Base-by-base conservation (phyloP, 2,113 vertebrate species). In the Ascaphus truei region DNA sequence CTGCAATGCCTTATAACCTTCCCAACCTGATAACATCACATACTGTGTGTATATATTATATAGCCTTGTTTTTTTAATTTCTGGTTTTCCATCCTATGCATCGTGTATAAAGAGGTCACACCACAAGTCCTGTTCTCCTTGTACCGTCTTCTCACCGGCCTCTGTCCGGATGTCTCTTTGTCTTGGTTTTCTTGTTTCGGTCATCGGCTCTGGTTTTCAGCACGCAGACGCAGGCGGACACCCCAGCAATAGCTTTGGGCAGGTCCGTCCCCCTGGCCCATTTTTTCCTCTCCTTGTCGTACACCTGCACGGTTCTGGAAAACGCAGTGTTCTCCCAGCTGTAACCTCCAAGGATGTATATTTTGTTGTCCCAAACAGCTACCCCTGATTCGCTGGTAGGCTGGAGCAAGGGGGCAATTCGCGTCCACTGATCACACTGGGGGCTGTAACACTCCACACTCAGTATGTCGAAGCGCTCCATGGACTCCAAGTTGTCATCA, bases 281-380 rank as follows among this genome's bases (percentile, higher is more conserved):
- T 5, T 84, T 87, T 20, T 88, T 85, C 11, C 85, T 87, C 41
- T 92, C 89, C 0, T 79, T 90, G 73, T 93, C 85, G 0, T 91
- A 98, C 1, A 99, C 88, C 85, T 99, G 96, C 1, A 94, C 93
- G 0, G 86, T 83, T 76, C 89, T 91, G 66, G 94, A 96, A 83
- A 98, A 98, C 27, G 87, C 85, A 0, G 92, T 96, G 71, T 75
- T 88, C 84, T 98, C 94, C 95, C 96, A 99, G 87, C 94, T 97
- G 85, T 98, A 99, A 13, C 96, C 96, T 0, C 96, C 96, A 0
- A 99, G 88, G 72, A 99, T 93, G 5, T 96, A 98, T 72, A 99
- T 93, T 77, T 82, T 88, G 18, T 89, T 91, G 1, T 85, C 82
- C 90, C 92, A 92, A 13, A 95, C 93, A 0, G 94, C 93, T 27